Base-by-base conservation (phyloP, 2,888 invertebrate genomes). In the Apamea epomidion region DNA sequence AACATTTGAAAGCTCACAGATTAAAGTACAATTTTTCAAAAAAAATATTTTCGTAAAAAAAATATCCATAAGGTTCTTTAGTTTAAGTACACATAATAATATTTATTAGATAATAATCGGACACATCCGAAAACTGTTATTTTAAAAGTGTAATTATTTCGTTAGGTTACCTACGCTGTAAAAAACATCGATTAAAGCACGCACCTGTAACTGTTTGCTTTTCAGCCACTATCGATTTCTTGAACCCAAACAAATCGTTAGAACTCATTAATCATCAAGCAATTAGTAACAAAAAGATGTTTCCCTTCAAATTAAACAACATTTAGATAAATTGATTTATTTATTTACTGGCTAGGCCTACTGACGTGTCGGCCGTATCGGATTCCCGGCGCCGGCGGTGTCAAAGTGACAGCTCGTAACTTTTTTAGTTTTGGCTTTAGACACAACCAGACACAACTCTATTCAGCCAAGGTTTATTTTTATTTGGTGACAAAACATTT, bases 321-420 rank as follows among this genome's bases (percentile, higher is more conserved):
- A 76, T 87, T 79, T 79, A 84, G 79, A 82, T 83, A 81, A 83
- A 90, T 90, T 88, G 88, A 85, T 87, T 84, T 84, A 87, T 90
- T 90, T 92, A 92, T 92, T 93, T 93, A 91, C 90, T 91, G 87
- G 80, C 92, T 94, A 95, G 94, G 95, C 95, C 95, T 95, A 95
- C 94, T 93, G 94, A 93, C 93, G 91, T 92, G 93, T 92, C 92
- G 77, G 82, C 86, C 88, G 92, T 93, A 91, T 93, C 94, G 88
- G 88, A 90, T 93, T 92, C 91, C 94, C 94, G 95, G 95, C 95
- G 96, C 95, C 95, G 92, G 87, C 90, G 94, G 94, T 94, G 95
- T 95, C 96, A 95, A 87, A 92, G 91, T 95, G 95, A 96, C 96
- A 95, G 95, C 93, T 92, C 91, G 90, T 91, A 94, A 92, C 93